phyloP scores from a whole-genome alignment of 2,888 invertebrate genomes.

The Siphonodentalium dalli region DNA sequence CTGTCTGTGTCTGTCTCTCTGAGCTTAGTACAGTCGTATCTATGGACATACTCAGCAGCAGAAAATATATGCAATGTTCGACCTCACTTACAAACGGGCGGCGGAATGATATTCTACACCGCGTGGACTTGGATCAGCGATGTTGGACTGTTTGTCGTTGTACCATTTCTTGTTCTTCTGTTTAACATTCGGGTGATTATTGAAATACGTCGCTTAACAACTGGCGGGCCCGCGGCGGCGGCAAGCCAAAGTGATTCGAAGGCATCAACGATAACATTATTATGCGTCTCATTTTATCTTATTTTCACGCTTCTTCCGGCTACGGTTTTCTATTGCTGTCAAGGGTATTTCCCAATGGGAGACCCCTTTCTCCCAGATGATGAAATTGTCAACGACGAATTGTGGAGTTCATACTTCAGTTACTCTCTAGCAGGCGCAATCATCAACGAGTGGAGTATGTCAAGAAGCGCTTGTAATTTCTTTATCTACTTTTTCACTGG shows the following conservation, averaged over 20 bases:
- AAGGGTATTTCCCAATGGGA: constrained; percentile 44
- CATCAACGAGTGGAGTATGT: constrained; percentile 57
- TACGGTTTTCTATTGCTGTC: constrained; percentile 58
- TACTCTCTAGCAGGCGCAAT: constrained; percentile 51
- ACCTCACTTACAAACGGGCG: constrained; percentile 20
- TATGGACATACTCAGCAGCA: constrained; percentile 53
- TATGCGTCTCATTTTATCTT: constrained; percentile 63
- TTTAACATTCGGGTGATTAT: constrained; percentile 61
- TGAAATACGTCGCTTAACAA: constrained; percentile 55
- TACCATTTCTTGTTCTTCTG: constrained; percentile 55
- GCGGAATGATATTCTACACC: constrained; percentile 37
- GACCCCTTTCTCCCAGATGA: constrained; percentile 34
- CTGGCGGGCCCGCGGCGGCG: constrained; percentile 39
- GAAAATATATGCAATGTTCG: constrained; percentile 44
- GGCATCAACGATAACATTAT: constrained; percentile 61
- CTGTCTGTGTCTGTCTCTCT: constrained; percentile 40
- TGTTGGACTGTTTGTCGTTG: constrained; percentile 52
- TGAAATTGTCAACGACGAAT: constrained; percentile 40
- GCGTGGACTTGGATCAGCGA: constrained; percentile 61
- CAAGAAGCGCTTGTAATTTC: constrained; percentile 62
- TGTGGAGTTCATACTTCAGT: constrained; percentile 55
- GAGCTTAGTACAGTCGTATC: constrained; percentile 53
- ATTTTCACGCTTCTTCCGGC: constrained; percentile 63
- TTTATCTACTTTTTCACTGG: constrained; percentile 64
- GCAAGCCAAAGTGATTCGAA: constrained; percentile 23